Percentiles rank a stretch among this genome's conserved stretches.
phyloP scores from a whole-genome alignment of 2,888 invertebrate genomes.

The Xanthorhoe designata region DNA sequence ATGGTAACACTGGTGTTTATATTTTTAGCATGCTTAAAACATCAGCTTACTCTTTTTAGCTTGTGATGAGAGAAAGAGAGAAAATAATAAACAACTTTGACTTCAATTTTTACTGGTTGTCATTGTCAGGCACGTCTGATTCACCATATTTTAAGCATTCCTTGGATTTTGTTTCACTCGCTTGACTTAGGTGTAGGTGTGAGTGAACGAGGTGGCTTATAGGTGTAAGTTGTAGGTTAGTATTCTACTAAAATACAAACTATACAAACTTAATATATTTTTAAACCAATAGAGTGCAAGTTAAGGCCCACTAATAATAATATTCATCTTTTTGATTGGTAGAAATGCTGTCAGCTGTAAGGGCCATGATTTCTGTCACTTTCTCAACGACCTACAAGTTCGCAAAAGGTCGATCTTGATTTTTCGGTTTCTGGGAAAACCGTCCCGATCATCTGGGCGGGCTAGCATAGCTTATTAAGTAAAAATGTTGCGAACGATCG shows the following conservation, averaged over 20 bases:
- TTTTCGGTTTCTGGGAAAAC: slow-evolving; percentile 61
- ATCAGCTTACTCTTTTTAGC: neutral
- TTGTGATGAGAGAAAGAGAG: neutral
- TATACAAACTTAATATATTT: too few species aligned
- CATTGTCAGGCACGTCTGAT: too few species aligned
- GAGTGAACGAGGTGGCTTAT: too few species aligned
- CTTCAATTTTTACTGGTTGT: too few species aligned
- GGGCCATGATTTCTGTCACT: slow-evolving; percentile 37
- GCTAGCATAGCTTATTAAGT: slow-evolving; percentile 58
- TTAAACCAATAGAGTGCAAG: too few species aligned
- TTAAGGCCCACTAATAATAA: too few species aligned
- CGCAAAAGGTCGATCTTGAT: slow-evolving; percentile 75
- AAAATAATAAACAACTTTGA: too few species aligned
- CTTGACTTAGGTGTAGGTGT: too few species aligned
- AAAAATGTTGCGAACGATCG: slow-evolving; percentile 91
- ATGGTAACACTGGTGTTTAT: neutral
- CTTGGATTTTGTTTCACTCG: too few species aligned
- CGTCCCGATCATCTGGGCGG: slow-evolving; percentile 77
- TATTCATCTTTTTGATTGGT: slow-evolving; percentile 36
- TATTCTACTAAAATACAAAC: too few species aligned
- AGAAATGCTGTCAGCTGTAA: slow-evolving; percentile 36
- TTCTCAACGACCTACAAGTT: slow-evolving; percentile 74
- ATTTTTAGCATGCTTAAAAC: neutral
- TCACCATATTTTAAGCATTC: too few species aligned
- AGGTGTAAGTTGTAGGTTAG: too few species aligned